Evolutionary conservation across 2,113 vertebrate genomes (phyloP).

Genomic region (Ciconia stormi): DNA sequence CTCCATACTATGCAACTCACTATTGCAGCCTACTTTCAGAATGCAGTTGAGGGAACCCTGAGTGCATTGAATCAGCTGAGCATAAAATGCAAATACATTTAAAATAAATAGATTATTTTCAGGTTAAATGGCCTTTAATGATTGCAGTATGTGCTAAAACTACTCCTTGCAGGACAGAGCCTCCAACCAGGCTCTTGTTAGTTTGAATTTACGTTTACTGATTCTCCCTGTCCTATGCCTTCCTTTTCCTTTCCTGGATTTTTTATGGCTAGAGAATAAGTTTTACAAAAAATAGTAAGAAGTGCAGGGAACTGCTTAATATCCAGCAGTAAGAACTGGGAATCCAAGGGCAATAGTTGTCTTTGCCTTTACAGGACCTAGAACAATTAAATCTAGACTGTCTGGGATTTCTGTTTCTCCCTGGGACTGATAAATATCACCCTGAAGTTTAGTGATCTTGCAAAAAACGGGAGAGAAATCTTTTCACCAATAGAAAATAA

Average conservation of each 20-base stretch:
- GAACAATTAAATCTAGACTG: neutral
- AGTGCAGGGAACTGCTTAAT: neutral
- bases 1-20: neutral
- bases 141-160: neutral
- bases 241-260: neutral
- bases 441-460: neutral
- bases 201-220: neutral
- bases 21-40: neutral
- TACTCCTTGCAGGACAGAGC: neutral
- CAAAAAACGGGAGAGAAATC: neutral
- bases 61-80: neutral
- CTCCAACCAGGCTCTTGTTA: neutral
- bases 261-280: neutral
- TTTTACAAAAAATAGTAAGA: neutral
- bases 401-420: neutral
- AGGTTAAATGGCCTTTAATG: neutral
- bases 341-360: neutral
- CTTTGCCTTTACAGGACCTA: neutral
- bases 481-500: neutral
- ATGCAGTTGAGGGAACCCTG: neutral
- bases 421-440: neutral
- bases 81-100: neutral
- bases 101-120: neutral
- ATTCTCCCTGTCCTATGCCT: neutral
- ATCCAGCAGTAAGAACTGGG: neutral